Percentiles rank a stretch among this genome's conserved stretches.
Evolutionary conservation across 2,888 invertebrate genomes (phyloP).

Genomic region (Alloplasta piceator): DNA sequence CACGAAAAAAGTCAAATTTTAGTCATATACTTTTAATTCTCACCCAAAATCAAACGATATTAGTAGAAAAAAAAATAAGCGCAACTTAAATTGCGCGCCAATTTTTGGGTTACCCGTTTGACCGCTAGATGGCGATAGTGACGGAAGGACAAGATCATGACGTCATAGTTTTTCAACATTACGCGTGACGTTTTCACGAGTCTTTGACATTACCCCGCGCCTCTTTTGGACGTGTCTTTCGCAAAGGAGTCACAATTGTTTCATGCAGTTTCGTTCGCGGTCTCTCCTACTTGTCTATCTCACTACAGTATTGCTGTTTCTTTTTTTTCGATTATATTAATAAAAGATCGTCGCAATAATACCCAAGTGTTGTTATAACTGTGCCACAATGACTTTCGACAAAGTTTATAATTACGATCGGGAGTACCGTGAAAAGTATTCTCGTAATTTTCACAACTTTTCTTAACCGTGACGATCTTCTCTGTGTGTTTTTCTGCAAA

Average conservation of each 20-base stretch:
- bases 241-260: slow-evolving; percentile 24
- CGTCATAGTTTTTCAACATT: no score
- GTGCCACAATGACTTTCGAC: slow-evolving; percentile 7
- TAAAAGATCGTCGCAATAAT: slow-evolving; percentile 6
- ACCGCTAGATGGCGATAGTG: no score
- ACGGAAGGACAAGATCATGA: no score
- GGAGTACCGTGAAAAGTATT: slow-evolving; percentile 39
- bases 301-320: slow-evolving; percentile 3
- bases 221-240: no score
- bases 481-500: slow-evolving; percentile 18
- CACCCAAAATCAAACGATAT: not conserved
- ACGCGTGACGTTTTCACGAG: no score
- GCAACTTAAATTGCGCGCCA: no score
- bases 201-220: no score
- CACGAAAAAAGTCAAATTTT: no score
- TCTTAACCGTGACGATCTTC: slow-evolving; percentile 52
- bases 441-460: slow-evolving; percentile 37
- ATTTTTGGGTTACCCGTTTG: no score
- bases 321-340: slow-evolving; percentile 17
- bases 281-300: slow-evolving; percentile 22
- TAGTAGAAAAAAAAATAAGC: not conserved
- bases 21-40: no score
- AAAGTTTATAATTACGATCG: slow-evolving; percentile 16
- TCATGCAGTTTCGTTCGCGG: not conserved
- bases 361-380: slow-evolving; percentile 1